These are phyloP conservation scores for Epizoanthus fatuus DNA, from an alignment of 92 coral and sea anemone genomes.

Conservation along the genomic window DNA sequence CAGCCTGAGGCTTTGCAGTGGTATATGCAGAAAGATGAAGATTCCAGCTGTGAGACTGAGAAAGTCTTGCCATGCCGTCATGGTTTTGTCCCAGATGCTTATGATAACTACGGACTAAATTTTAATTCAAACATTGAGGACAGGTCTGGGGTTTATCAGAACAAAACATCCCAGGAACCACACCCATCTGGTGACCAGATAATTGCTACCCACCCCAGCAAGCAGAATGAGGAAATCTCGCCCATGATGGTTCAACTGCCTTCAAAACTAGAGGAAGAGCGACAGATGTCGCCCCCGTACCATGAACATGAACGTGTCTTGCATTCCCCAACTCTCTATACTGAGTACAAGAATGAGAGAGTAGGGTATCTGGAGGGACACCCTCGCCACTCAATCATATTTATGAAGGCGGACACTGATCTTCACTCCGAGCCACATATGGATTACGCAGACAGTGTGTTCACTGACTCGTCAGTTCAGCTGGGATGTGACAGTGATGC, in stretches of 20 bases:
- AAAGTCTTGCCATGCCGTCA: background rate
- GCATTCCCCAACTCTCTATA: constrained; percentile 34
- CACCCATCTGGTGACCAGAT: background rate
- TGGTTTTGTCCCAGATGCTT: background rate
- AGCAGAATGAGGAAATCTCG: background rate
- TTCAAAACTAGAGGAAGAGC: background rate
- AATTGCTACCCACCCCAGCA: background rate
- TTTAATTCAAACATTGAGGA: background rate
- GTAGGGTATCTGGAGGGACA: constrained; percentile 41
- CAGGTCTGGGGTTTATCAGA: background rate
- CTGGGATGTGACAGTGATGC: constrained; percentile 45
- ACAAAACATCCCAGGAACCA: background rate
- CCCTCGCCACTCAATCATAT: constrained; percentile 49
- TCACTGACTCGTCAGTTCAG: constrained; percentile 56
- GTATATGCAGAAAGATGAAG: constrained; percentile 9
- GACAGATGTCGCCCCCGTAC: background rate
- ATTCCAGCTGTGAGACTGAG: background rate
- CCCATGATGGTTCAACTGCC: background rate
- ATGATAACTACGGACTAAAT: background rate
- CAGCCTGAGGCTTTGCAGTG: constrained; percentile 12
- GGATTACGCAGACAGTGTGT: constrained; percentile 77
- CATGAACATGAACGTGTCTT: background rate
- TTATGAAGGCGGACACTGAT: constrained; percentile 59
- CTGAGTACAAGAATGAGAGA: constrained; percentile 38
- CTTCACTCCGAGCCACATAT: constrained; percentile 57